Base-by-base conservation (phyloP, 1,140 invertebrate genomes). In the Calliphora vicina region DNA sequence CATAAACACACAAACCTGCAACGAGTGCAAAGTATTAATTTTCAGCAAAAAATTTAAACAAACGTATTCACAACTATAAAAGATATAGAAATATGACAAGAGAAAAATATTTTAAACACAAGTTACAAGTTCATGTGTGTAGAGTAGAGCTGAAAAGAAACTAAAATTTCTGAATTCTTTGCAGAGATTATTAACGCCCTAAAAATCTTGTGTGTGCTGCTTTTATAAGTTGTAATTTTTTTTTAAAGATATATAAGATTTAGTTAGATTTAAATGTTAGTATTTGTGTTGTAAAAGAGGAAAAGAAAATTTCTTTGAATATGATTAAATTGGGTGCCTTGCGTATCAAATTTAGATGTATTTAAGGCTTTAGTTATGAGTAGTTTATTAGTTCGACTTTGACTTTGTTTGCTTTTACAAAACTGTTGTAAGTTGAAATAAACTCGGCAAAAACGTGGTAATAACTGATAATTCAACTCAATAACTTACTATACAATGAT, bases 121-220 rank as follows among this genome's bases (percentile, higher is more conserved):
- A 45, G 74, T 45, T 78, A 78, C 74, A 78, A 78, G 74, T 78
- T 78, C 74, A 78, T 78, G 74, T 43, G 20, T 78, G 23, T n/a
- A 1, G 23, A 8, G 9, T 23, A 23, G 20, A 23, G 61, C 20
- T 67, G 23, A 57, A 57, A 57, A 57, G n/a, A 57, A 57, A 57
- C 13, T 67, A 9, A 67, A 61, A 67, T 23, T 67, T 20, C 25
- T 67, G 9, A 67, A 67, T 67, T 67, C 61, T 67, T 57, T 17
- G n/a, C 17, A 67, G 9, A 67, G 9, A 67, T 67, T 67, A 67
- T 67, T 67, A 67, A 67, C 61, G 61, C 61, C 61, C 61, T 67
- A 67, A 67, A 67, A 67, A 67, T 23, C 12, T 8, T 67, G 9
- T n/a, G 9, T 5, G 23, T 23, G n/a, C 50, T 57, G 50, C 15